A percentile compares a stretch with the other conserved stretches of the same genome.
Conservation (phyloP, 2,113 vertebrate genomes). For the Neomonachus schauinslandi region DNA sequence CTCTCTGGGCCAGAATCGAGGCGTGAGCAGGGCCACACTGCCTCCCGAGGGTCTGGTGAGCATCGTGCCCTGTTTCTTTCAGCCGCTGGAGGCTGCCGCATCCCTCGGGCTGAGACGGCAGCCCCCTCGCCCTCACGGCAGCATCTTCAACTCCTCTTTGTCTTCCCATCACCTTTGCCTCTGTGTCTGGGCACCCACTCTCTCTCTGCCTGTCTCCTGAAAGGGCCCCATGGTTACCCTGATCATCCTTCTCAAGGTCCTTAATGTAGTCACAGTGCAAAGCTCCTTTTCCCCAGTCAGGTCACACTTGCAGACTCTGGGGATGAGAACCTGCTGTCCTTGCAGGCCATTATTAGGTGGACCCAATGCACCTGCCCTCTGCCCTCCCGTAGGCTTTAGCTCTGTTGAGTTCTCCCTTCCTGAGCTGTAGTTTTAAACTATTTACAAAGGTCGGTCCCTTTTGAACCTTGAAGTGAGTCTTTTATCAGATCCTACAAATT, state of each 20-base stretch:
- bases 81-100: not conserved
- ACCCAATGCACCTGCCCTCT: no score
- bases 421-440: not conserved
- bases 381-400: not conserved
- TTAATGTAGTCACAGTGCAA: not conserved
- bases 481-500: conserved; percentile 60
- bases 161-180: not conserved
- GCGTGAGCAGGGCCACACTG: not conserved
- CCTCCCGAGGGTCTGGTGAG: not conserved
- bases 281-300: not conserved
- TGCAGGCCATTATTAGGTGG: not conserved
- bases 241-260: not conserved
- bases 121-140: not conserved
- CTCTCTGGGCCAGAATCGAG: not conserved
- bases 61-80: not conserved
- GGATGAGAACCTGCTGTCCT: not conserved
- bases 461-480: conserved; percentile 46
- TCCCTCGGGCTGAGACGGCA: not conserved
- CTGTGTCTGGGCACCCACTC: not conserved
- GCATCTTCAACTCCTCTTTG: not conserved
- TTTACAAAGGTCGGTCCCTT: conserved; percentile 43
- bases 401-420: not conserved
- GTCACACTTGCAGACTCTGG: not conserved
- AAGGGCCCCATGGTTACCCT: not conserved
- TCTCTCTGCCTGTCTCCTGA: no score